Percentiles rank a stretch among this genome's conserved stretches.
Conservation (phyloP, 2,888 invertebrate genomes). For the Drosophila bunnanda region DNA sequence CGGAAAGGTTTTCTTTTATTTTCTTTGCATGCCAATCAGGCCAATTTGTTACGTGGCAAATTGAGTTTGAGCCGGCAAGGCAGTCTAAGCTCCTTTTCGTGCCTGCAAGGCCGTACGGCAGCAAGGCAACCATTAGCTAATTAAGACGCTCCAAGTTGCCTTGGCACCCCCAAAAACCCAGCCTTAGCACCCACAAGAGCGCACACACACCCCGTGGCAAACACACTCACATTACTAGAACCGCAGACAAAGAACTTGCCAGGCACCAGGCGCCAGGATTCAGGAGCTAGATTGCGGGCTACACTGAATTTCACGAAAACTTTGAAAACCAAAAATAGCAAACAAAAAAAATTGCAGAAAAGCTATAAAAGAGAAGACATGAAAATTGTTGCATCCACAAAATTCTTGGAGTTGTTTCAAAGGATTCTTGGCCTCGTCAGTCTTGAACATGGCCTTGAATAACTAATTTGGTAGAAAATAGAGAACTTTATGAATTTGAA, state of each 20-base stretch:
- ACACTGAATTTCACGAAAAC: conserved; percentile 38
- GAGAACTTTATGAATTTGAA: conserved; percentile 1
- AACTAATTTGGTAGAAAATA: background rate
- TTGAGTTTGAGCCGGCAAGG: conserved; percentile 44
- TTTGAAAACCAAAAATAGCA: conserved; percentile 15
- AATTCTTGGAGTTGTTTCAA: background rate
- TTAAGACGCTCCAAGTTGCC: conserved; percentile 53
- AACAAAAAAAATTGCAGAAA: conserved; percentile 5
- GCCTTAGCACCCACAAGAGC: conserved; percentile 9
- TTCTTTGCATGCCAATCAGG: conserved; percentile 60
- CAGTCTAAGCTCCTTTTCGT: conserved; percentile 55
- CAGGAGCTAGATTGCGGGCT: conserved; percentile 18
- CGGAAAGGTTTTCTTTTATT: background rate
- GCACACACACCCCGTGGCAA: background rate
- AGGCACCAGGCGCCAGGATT: conserved; percentile 24
- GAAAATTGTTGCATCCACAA: background rate
- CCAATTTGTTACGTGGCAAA: conserved; percentile 57
- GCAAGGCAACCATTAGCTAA: conserved; percentile 66
- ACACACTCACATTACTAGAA: conserved; percentile 8
- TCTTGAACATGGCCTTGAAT: conserved; percentile 3
- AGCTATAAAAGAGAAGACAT: conserved; percentile 10
- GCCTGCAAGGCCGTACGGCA: conserved; percentile 37
- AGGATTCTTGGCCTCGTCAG: background rate
- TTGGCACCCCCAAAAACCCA: conserved; percentile 10
- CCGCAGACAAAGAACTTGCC: conserved; percentile 48